Evolutionary conservation across 2,888 invertebrate genomes (phyloP).

Genomic region (Spodoptera exigua): DNA sequence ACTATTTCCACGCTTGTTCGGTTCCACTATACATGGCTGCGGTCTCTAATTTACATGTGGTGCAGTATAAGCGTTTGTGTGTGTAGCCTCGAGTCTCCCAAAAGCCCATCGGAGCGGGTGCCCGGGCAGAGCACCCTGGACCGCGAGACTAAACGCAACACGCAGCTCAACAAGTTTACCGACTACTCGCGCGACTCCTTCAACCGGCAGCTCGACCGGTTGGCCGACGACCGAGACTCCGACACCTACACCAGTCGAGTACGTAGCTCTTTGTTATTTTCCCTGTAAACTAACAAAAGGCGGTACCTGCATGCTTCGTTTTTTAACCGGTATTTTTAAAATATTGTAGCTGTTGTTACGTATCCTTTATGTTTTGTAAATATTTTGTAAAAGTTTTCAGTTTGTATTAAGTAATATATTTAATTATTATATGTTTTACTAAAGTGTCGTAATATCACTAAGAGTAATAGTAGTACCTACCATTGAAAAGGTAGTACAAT

Average conservation of each 20-base stretch:
- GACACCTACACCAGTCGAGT: constrained; percentile 82
- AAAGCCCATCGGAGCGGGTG: constrained; percentile 91
- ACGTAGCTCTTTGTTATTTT: constrained; percentile 55
- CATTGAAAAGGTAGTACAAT: no score
- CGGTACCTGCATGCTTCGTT: background rate
- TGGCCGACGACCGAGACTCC: constrained; percentile 82
- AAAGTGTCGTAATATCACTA: no score
- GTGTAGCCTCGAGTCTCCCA: constrained; percentile 91
- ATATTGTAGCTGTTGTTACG: no score
- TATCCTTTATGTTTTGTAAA: no score
- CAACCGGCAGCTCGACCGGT: constrained; percentile 82
- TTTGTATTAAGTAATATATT: no score
- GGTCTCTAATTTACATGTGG: constrained; percentile 42
- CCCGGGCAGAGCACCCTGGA: constrained; percentile 86
- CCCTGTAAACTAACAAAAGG: constrained; percentile 4
- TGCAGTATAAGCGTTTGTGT: constrained; percentile 49
- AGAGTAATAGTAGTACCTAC: no score
- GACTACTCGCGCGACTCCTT: constrained; percentile 82
- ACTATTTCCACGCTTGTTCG: background rate
- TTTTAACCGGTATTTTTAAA: no score
- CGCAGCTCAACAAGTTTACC: constrained; percentile 89
- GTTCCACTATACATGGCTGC: background rate
- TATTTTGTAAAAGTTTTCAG: no score
- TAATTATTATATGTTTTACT: no score
- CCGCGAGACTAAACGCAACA: constrained; percentile 90